phyloP scores from a whole-genome alignment of 2,113 vertebrate genomes.

The Dunckerocampus dactyliophorus region DNA sequence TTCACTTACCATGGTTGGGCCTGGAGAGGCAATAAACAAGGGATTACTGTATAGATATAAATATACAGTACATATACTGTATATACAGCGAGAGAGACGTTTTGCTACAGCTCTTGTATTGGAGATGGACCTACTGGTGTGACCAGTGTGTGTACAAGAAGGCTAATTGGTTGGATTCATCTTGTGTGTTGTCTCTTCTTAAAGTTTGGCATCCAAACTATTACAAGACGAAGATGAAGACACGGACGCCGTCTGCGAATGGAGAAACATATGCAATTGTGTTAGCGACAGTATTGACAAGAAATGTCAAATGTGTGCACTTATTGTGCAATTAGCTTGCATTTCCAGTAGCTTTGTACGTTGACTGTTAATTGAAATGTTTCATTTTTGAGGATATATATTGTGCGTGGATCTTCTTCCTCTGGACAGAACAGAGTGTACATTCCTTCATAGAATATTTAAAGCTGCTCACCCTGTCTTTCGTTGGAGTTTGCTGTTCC shows the following conservation, averaged over 20 bases:
- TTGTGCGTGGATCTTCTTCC: not conserved
- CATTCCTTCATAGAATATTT: not conserved
- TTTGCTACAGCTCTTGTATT: too few relatives aligned
- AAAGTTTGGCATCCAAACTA: conserved; percentile 59
- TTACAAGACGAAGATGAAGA: conserved; percentile 51
- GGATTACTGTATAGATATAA: too few relatives aligned
- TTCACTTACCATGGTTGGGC: too few relatives aligned
- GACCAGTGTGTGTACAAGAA: too few relatives aligned
- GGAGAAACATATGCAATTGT: conserved; percentile 3
- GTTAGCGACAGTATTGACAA: not conserved
- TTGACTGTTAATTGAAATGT: not conserved
- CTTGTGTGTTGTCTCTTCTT: not conserved
- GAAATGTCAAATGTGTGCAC: too few relatives aligned
- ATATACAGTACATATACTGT: too few relatives aligned
- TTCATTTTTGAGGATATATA: not conserved
- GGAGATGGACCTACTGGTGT: too few relatives aligned
- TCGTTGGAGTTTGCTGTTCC: conserved; percentile 28
- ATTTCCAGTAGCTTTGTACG: too few relatives aligned
- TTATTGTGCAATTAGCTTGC: too few relatives aligned
- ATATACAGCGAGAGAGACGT: too few relatives aligned
- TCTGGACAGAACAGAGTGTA: not conserved
- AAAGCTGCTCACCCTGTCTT: conserved; percentile 61
- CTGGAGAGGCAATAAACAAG: too few relatives aligned
- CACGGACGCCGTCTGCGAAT: conserved; percentile 54
- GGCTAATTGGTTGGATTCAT: not conserved